phyloP scores from a whole-genome alignment of 1,140 invertebrate species.

The Alviniconcha marisindica region DNA sequence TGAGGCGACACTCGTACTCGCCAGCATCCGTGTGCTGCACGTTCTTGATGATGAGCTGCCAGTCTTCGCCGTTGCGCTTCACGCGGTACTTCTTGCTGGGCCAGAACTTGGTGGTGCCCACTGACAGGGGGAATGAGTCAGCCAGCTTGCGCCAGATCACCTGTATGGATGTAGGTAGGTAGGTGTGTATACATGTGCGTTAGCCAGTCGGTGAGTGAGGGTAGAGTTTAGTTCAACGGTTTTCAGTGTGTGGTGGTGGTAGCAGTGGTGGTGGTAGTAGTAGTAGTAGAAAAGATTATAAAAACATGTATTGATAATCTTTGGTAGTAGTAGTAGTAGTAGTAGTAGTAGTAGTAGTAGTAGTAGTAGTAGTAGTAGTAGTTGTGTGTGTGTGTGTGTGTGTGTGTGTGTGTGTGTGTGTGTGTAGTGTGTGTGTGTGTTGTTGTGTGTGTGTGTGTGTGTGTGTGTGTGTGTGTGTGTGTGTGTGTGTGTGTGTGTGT shows the following conservation, averaged over 20 bases:
- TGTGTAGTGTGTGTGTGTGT: background rate
- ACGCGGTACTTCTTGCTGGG: slow-evolving; percentile 36
- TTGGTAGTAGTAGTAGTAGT: too few species aligned
- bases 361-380: too few species aligned
- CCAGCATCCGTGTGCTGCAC: slow-evolving; percentile 24
- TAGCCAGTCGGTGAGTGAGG: background rate
- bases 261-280: too few species aligned
- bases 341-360: too few species aligned
- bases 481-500: background rate
- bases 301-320: too few species aligned
- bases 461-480: background rate
- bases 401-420: background rate
- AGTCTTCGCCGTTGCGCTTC: slow-evolving; percentile 8
- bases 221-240: background rate
- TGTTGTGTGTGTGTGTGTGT: background rate
- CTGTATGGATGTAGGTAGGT: background rate
- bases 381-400: too few species aligned
- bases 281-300: too few species aligned
- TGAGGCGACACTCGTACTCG: slow-evolving; percentile 43
- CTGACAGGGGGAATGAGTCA: slow-evolving; percentile 25
- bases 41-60: slow-evolving; percentile 40
- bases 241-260: too few species aligned
- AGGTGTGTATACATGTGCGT: background rate
- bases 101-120: slow-evolving; percentile 34
- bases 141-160: slow-evolving; percentile 35